Percentiles rank a stretch among this genome's conserved stretches.
phyloP scores from a whole-genome alignment of 1,140 invertebrate genomes.

The Ephestia elutella region DNA sequence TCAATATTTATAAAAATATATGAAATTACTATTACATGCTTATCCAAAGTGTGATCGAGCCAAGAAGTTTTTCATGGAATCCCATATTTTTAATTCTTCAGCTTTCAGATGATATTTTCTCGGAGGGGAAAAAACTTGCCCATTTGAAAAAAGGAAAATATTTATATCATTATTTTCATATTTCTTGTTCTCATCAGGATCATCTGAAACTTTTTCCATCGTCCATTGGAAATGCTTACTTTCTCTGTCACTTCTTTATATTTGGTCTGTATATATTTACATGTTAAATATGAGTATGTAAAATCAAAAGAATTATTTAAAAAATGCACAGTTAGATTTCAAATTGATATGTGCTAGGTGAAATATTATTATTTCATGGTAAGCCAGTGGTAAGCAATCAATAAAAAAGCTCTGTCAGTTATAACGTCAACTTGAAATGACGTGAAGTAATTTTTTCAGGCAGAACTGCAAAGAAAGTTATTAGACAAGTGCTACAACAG shows the following conservation, averaged over 20 bases:
- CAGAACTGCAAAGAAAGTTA: too few relatives aligned
- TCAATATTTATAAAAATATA: background rate
- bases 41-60: conserved; percentile 47
- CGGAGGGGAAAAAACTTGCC: conserved; percentile 48
- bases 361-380: background rate
- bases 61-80: conserved; percentile 31
- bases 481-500: too few relatives aligned
- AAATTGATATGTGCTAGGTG: background rate
- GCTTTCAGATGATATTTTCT: conserved; percentile 50
- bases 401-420: background rate
- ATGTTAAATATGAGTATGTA: background rate
- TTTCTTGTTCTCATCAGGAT: conserved; percentile 5
- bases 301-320: background rate
- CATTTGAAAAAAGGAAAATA: conserved; percentile 58
- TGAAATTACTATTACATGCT: conserved; percentile 31
- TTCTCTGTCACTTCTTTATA: too few relatives aligned
- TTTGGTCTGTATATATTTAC: background rate
- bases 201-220: too few relatives aligned
- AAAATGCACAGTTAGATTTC: background rate
- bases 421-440: background rate
- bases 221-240: too few relatives aligned
- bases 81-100: conserved; percentile 43
- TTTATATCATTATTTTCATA: conserved; percentile 35
- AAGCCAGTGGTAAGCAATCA: too few relatives aligned
- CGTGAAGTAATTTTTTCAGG: background rate